Evolutionary conservation across 2,888 invertebrate species (phyloP).

Genomic region (Hetaerina titia): DNA sequence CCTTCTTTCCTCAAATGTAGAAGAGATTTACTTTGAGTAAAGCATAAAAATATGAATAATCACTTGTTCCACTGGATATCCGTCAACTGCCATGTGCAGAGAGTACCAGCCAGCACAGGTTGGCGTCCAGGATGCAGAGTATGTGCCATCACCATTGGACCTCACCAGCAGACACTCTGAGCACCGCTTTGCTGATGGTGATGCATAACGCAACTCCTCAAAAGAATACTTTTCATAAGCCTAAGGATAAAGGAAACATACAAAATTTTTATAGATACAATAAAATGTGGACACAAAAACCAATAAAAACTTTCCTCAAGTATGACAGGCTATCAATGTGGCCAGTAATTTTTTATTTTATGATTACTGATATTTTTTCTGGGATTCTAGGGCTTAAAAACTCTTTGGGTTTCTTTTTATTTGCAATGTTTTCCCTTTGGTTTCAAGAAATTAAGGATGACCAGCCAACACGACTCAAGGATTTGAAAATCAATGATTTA

Average conservation of each 20-base stretch:
- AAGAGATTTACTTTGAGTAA: too few species aligned
- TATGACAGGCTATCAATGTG: not conserved
- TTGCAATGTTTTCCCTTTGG: too few species aligned
- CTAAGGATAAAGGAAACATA: constrained; percentile 76
- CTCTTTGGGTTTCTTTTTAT: too few species aligned
- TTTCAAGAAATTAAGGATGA: too few species aligned
- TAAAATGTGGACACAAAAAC: not conserved
- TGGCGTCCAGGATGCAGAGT: constrained; percentile 94
- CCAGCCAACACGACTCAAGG: too few species aligned
- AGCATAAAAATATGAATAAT: not conserved
- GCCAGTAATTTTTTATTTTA: not conserved
- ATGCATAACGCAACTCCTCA: constrained; percentile 92
- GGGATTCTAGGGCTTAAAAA: too few species aligned
- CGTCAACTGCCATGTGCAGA: constrained; percentile 92
- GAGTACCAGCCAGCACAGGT: constrained; percentile 93
- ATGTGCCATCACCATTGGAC: constrained; percentile 88
- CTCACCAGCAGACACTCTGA: constrained; percentile 90
- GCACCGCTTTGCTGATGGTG: constrained; percentile 84
- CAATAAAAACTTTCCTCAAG: not conserved
- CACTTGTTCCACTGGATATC: constrained; percentile 87
- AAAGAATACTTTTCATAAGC: constrained; percentile 95
- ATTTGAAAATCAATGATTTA: too few species aligned
- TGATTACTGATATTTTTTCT: not conserved
- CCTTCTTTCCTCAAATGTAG: too few species aligned
- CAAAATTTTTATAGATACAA: not conserved